A percentile compares a stretch with the other conserved stretches of the same genome.
Conservation (phyloP, 2,113 vertebrate genomes). For the Rhadina sibilatrix region DNA sequence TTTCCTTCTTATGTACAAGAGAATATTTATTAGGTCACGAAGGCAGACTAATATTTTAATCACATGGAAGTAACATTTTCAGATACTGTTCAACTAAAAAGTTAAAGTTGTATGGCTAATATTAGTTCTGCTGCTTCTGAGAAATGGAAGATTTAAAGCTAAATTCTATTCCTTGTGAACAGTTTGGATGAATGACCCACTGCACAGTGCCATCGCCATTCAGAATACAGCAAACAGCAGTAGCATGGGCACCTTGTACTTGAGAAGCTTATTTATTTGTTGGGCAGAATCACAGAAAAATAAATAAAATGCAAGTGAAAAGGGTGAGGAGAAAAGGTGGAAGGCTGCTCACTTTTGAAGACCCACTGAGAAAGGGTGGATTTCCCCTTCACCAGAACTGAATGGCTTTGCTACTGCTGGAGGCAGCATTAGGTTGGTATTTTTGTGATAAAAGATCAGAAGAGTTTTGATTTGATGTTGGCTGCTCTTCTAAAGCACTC, state of each 20-base stretch:
- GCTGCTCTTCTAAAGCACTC: background rate
- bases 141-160: background rate
- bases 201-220: accelerated
- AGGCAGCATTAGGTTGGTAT: background rate
- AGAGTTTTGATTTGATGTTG: background rate
- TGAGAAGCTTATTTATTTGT: background rate
- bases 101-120: background rate
- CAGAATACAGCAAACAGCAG: background rate
- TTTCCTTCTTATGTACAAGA: background rate
- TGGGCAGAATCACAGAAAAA: background rate
- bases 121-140: background rate
- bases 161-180: background rate
- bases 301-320: background rate
- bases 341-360: background rate
- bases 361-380: background rate
- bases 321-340: background rate
- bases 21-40: background rate
- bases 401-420: background rate
- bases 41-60: background rate
- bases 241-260: background rate
- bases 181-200: background rate
- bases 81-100: background rate
- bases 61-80: background rate
- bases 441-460: background rate
- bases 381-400: background rate